These are phyloP conservation scores for Melieria omissa DNA, from an alignment of 2,888 invertebrate genomes.

Conservation along the genomic window DNA sequence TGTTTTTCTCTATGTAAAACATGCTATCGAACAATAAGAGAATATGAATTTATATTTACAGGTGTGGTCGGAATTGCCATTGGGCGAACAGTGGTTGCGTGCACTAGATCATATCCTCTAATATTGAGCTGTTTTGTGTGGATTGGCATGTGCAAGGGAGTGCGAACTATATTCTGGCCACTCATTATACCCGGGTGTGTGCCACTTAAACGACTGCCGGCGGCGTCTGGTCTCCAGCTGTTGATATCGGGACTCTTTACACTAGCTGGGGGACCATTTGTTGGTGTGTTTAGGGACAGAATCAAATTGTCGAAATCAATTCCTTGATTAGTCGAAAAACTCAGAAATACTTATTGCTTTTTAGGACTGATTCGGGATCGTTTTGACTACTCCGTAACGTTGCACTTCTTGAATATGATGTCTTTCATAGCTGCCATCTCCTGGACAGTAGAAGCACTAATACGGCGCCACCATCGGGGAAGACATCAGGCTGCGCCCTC, in stretches of 20 bases:
- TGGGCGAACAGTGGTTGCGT: conserved; percentile 72
- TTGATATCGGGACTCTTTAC: conserved; percentile 75
- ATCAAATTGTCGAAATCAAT: background rate
- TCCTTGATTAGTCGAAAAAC: too few relatives aligned
- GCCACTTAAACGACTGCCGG: conserved; percentile 75
- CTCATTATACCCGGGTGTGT: conserved; percentile 79
- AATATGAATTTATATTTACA: conserved; percentile 72
- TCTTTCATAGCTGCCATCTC: conserved; percentile 74
- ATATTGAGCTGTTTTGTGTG: conserved; percentile 73
- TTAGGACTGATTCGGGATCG: conserved; percentile 75
- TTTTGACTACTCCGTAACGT: conserved; percentile 71
- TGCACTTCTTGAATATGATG: conserved; percentile 75
- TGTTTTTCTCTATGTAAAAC: too few relatives aligned
- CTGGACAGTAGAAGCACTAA: conserved; percentile 71
- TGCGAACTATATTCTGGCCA: conserved; percentile 80
- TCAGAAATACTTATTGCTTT: background rate
- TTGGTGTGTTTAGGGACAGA: conserved; percentile 69
- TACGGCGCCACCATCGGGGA: conserved; percentile 51
- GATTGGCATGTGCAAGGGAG: conserved; percentile 77
- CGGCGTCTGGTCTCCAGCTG: conserved; percentile 77
- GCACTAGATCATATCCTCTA: conserved; percentile 70
- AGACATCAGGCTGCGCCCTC: too few relatives aligned
- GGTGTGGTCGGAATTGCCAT: conserved; percentile 75
- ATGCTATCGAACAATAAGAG: too few relatives aligned
- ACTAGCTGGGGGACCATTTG: conserved; percentile 73